phyloP scores from a whole-genome alignment of 2,888 invertebrate genomes.

The Lissonota sp. region DNA sequence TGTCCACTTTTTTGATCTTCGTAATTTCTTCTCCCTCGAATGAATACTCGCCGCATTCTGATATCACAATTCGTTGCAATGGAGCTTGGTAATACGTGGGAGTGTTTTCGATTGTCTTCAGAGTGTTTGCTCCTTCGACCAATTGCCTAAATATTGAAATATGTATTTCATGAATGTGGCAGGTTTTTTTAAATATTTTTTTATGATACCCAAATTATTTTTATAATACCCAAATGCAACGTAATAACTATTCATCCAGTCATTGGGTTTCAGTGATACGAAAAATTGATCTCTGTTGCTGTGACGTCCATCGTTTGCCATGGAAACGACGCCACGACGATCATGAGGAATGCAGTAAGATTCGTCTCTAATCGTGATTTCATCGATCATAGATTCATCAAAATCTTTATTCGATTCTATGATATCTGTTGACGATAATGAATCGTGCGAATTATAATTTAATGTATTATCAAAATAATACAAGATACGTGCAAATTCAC shows the following conservation, averaged over 20 bases:
- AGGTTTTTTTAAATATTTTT: conserved; percentile 4
- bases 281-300: conserved; percentile 90
- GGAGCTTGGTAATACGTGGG: conserved; percentile 88
- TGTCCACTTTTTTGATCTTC: not conserved
- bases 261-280: conserved; percentile 87
- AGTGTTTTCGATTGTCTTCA: conserved; percentile 87
- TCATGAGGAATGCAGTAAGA: conserved; percentile 88
- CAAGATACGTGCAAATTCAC: no score
- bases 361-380: conserved; percentile 86
- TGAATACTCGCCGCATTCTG: conserved; percentile 70
- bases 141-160: conserved; percentile 85
- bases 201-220: not conserved
- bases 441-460: no score
- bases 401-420: conserved; percentile 33
- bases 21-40: conserved; percentile 55
- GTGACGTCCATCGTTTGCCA: conserved; percentile 89
- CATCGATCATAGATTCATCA: conserved; percentile 83
- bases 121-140: conserved; percentile 87
- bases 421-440: conserved; percentile 30
- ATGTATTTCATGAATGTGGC: not conserved
- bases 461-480: no score
- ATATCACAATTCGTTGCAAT: conserved; percentile 63
- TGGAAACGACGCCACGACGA: conserved; percentile 89
- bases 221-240: conserved; percentile 88
- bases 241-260: conserved; percentile 90